Evolutionary conservation across 2,797 vertebrate species (phyloP).

Genomic region (Coregonus suidteri): DNA sequence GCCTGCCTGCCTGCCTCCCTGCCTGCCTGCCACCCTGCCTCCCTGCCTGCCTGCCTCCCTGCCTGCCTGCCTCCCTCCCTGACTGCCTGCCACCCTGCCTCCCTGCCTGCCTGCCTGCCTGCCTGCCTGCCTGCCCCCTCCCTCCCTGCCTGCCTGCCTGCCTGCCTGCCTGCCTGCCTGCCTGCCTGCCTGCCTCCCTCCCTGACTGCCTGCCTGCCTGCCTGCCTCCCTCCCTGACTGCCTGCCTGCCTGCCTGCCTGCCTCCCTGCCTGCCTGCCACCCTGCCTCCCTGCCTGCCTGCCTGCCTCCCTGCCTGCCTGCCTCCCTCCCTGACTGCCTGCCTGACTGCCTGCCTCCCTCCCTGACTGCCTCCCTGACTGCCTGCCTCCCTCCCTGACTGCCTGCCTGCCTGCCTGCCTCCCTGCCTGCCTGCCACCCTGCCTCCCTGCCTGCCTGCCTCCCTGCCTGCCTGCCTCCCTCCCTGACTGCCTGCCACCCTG

Average conservation of each 20-base stretch:
- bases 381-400: neutral
- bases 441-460: neutral
- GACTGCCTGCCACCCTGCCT: no score
- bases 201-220: fast-evolving
- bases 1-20: neutral
- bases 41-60: neutral
- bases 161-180: neutral
- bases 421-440: slow-evolving; percentile 2
- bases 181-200: no score
- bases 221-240: neutral
- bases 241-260: neutral
- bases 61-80: no score
- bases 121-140: neutral
- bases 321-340: neutral
- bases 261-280: slow-evolving; percentile 6
- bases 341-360: neutral
- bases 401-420: neutral
- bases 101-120: neutral
- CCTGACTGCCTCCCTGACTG: no score
- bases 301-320: no score
- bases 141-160: no score
- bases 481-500: no score
- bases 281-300: slow-evolving; percentile 38
- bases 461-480: neutral
- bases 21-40: neutral